Evolutionary conservation across 2,113 vertebrate genomes (phyloP).

Genomic region (Rhagologus leucostigma): DNA sequence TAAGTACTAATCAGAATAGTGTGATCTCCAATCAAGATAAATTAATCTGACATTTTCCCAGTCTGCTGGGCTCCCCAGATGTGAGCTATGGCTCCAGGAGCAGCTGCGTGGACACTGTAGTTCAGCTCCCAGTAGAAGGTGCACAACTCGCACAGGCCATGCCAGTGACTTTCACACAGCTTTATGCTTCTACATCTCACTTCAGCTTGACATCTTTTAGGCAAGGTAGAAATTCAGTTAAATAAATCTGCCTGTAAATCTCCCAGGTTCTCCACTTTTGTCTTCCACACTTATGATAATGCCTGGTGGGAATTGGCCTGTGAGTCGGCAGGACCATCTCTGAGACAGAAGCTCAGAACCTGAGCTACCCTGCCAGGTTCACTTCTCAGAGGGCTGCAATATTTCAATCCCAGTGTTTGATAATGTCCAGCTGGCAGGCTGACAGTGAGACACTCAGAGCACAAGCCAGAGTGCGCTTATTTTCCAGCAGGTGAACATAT

Average conservation of each 20-base stretch:
- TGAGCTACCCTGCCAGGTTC: not conserved
- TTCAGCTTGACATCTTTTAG: not conserved
- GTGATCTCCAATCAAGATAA: not conserved
- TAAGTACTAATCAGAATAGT: not conserved
- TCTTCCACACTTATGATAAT: not conserved
- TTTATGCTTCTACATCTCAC: fast-evolving
- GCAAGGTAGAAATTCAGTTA: not conserved
- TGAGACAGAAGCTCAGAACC: not conserved
- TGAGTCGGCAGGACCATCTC: not conserved
- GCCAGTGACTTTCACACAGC: not conserved
- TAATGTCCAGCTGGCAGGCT: not conserved
- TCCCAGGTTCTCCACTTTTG: not conserved
- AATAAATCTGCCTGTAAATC: not conserved
- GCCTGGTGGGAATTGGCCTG: not conserved
- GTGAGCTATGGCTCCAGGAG: not conserved
- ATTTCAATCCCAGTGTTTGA: not conserved
- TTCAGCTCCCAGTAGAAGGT: not conserved
- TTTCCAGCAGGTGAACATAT: not conserved
- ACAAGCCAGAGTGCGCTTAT: not conserved
- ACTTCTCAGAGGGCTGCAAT: not conserved
- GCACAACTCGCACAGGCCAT: fast-evolving
- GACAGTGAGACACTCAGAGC: not conserved
- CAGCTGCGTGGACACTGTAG: not conserved
- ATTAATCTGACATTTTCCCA: not conserved
- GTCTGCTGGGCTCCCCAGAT: not conserved